These are phyloP conservation scores for Danio rerio DNA, from an alignment of 2,113 vertebrate species.

Conservation along the genomic window GRCz12tu NC_133194.1:38883501-38884000, in stretches of 20 bases:
- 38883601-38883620: background rate
- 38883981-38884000: too few species aligned
- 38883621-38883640: background rate
- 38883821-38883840: too few species aligned
- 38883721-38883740: background rate
- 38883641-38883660: background rate
- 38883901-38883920: too few species aligned
- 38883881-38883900: too few species aligned
- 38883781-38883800: too few species aligned
- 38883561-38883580: conserved; percentile 90
- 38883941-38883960: too few species aligned
- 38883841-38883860: too few species aligned
- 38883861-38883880: too few species aligned
- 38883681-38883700: background rate
- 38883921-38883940: too few species aligned
- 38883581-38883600: conserved; percentile 13
- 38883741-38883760: background rate
- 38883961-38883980: too few species aligned
- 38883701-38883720: background rate
- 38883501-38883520: conserved; percentile 94
- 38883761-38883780: too few species aligned
- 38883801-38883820: too few species aligned
- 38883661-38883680: background rate
- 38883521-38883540: conserved; percentile 98
- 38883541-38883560: conserved; percentile 95